Evolutionary conservation across 1,140 invertebrate genomes (phyloP), one percentile per base, ranked within the genome.

Genomic region (Pygmarrhopalites habei): DNA sequence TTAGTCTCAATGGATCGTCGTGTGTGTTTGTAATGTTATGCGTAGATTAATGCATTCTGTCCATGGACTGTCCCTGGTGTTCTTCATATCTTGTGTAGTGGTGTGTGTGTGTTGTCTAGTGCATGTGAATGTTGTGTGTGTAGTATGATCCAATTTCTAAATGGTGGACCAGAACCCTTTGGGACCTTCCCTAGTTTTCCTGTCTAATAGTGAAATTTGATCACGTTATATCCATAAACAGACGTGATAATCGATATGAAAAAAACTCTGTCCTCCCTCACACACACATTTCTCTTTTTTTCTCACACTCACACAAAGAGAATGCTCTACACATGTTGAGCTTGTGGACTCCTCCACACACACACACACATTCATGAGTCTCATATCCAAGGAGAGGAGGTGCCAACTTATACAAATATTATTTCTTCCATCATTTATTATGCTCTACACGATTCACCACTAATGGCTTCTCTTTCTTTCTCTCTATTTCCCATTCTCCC

Each of bases 181-280:
- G 32, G n/a, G n/a, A 39, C 35, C n/a, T n/a, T 35, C 32, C 32
- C 15, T 35, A n/a, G 44, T 46, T 46, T 46, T 17, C 21, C 15
- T 14, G 4, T 28, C 21, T 52, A 52, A 52, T 52, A 29, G 49
- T 52, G 23, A 52, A 52, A 29, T 52, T 52, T 29, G 49, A 52
- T 52, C 49, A 52, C 49, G 28, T 52, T 28, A 52, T 52, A 12
- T 52, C 49, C 49, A 52, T 52, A 52, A 52, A 52, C 49, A 28
- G 49, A 52, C 49, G 21, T 52, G 21, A 52, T 52, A 52, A 52
- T 52, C 49, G 49, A 52, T 52, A 52, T 29, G 49, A 23, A 15
- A 15, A 52, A 25, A 52, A 5, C 32, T 7, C 32, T 7, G 5
- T 15, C 5, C 32, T 7, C 32, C 32, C 5, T 15, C 5, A 5